phyloP scores from a whole-genome alignment of 2,797 vertebrate genomes.

The Sebastes vulpes region DNA sequence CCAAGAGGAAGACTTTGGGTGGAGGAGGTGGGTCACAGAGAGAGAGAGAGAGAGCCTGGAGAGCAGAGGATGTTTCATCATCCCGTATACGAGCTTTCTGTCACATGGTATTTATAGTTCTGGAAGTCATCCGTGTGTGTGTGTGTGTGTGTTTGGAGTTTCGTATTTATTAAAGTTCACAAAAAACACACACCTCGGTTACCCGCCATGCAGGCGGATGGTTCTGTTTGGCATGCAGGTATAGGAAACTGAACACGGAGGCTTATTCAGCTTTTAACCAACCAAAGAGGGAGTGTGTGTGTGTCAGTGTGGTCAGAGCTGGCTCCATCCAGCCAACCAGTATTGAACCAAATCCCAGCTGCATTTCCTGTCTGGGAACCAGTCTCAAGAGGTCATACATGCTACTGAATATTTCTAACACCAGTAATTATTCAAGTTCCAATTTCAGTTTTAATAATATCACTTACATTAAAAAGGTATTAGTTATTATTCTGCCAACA shows the following conservation, averaged over 20 bases:
- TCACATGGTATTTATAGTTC: constrained; percentile 46
- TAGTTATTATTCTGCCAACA: neutral
- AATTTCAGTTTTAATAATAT: neutral
- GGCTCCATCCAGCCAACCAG: constrained; percentile 16
- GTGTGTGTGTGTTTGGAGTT: neutral
- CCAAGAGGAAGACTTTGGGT: constrained; percentile 34
- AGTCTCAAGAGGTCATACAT: constrained; percentile 6
- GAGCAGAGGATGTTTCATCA: constrained; percentile 52
- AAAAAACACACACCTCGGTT: neutral
- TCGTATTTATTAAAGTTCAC: neutral
- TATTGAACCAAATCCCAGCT: constrained; percentile 16
- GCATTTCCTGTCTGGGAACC: constrained; percentile 27
- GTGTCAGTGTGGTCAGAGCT: constrained; percentile 8
- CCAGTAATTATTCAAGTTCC: neutral
- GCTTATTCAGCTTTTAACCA: neutral
- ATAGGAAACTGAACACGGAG: constrained; percentile 14
- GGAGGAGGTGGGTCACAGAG: constrained; percentile 28
- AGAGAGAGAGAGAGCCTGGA: constrained; percentile 8
- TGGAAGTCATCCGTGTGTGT: constrained; percentile 1
- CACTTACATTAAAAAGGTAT: neutral
- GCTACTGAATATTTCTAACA: constrained; percentile 8
- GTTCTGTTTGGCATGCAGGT: constrained; percentile 15
- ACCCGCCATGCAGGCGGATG: neutral
- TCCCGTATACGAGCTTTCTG: constrained; percentile 21
- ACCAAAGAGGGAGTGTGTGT: neutral